These are phyloP conservation scores for Petrocephalus sullivani DNA, from an alignment of 2,797 vertebrate genomes.

Conservation along the genomic window DNA sequence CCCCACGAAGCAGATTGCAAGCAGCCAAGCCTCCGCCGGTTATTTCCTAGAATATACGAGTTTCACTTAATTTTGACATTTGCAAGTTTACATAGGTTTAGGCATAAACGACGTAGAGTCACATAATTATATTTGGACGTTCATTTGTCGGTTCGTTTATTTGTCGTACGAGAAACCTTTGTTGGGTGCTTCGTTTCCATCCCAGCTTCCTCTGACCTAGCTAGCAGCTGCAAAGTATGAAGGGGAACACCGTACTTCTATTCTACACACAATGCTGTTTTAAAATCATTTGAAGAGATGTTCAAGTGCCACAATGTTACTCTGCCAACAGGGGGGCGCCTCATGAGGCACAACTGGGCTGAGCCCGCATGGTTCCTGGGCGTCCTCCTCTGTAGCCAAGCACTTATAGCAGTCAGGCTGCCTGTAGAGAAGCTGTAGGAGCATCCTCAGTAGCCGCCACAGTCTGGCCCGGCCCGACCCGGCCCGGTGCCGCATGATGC, in stretches of 20 bases:
- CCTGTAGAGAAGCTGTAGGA: constrained; percentile 49
- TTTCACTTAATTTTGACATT: constrained; percentile 47
- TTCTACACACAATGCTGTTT: constrained; percentile 40
- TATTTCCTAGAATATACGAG: constrained; percentile 43
- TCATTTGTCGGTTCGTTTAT: constrained; percentile 44
- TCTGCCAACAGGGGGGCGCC: not conserved
- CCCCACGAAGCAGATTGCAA: not conserved
- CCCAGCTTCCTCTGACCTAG: constrained; percentile 41
- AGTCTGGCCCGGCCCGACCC: constrained; percentile 51
- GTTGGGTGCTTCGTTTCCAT: constrained; percentile 42
- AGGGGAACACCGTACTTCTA: constrained; percentile 15
- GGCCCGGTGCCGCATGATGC: constrained; percentile 47
- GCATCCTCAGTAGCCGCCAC: constrained; percentile 59
- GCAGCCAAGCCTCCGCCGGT: constrained; percentile 31
- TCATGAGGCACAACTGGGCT: constrained; percentile 28
- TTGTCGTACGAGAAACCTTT: constrained; percentile 45
- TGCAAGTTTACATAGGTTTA: constrained; percentile 50
- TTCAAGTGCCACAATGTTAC: not conserved
- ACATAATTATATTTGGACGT: constrained; percentile 33
- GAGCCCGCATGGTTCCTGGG: constrained; percentile 32
- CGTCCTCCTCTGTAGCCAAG: constrained; percentile 32
- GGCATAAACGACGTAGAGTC: constrained; percentile 40
- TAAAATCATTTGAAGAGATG: not conserved
- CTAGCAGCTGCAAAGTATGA: constrained; percentile 10
- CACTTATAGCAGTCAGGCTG: constrained; percentile 43